Evolutionary conservation across 2,888 invertebrate genomes (phyloP).

Genomic region (Epirrhoe tristata): DNA sequence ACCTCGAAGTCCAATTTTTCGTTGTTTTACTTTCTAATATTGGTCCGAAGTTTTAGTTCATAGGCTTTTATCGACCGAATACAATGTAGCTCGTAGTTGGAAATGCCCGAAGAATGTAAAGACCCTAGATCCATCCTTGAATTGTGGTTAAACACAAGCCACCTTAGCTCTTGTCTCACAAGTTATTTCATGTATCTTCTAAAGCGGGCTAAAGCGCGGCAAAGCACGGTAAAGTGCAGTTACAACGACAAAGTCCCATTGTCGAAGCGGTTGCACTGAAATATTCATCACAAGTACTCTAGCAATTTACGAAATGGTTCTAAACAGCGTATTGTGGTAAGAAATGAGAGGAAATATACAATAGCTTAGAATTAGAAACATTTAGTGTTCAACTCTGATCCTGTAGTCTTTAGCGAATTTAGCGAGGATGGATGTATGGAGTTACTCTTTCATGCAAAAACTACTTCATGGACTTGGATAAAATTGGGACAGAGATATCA

Average conservation of each 20-base stretch:
- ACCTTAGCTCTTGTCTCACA: slow-evolving; percentile 23
- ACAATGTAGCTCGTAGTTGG: too few species aligned
- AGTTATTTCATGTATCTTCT: slow-evolving; percentile 5
- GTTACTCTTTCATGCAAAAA: too few species aligned
- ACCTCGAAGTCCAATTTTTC: too few species aligned
- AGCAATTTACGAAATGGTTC: slow-evolving; percentile 27
- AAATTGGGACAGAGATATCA: too few species aligned
- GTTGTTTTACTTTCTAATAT: too few species aligned
- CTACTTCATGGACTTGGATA: too few species aligned
- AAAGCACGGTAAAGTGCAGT: slow-evolving; percentile 18
- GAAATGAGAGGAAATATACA: slow-evolving; percentile 5
- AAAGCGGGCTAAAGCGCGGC: slow-evolving; percentile 9
- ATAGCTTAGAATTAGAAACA: background rate
- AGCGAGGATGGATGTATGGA: too few species aligned
- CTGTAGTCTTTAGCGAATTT: too few species aligned
- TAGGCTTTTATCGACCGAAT: too few species aligned
- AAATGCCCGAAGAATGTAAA: too few species aligned
- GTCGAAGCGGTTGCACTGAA: slow-evolving; percentile 22
- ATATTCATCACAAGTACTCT: slow-evolving; percentile 26
- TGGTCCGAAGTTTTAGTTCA: too few species aligned
- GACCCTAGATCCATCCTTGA: slow-evolving; percentile 52
- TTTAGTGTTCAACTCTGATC: too few species aligned
- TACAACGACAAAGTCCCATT: slow-evolving; percentile 28
- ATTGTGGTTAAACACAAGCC: background rate
- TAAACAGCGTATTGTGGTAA: slow-evolving; percentile 20